These are phyloP conservation scores for Tenebrio molitor DNA, from an alignment of 1,140 invertebrate genomes.

Conservation along the genomic window DNA sequence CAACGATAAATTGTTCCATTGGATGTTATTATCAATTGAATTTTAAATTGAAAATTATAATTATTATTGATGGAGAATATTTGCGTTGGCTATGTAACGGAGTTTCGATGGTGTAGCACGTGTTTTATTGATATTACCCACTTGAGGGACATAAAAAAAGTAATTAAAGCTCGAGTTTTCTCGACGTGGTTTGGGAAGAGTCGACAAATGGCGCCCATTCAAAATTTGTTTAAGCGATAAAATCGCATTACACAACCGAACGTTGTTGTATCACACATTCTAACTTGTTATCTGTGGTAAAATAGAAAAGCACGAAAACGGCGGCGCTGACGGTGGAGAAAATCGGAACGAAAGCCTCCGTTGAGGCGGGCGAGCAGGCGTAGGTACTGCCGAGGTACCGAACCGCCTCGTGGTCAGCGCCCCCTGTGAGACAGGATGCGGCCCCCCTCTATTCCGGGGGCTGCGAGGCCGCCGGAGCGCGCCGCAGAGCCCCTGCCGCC, in stretches of 20 bases:
- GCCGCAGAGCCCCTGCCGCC: not conserved
- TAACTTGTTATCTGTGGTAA: not conserved
- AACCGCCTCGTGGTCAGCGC: conserved; percentile 51
- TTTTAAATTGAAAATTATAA: no score
- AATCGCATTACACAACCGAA: not conserved
- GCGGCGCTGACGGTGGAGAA: not conserved
- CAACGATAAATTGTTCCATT: not conserved
- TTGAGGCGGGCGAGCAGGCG: not conserved
- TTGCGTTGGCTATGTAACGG: no score
- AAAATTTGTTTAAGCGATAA: not conserved
- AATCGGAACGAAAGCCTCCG: not conserved
- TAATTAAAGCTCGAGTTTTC: conserved; percentile 24
- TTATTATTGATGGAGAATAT: no score
- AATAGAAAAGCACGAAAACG: conserved; percentile 25
- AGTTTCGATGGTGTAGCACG: not conserved
- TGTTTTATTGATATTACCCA: not conserved
- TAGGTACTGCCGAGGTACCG: not conserved
- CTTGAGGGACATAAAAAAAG: not conserved
- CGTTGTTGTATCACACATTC: not conserved
- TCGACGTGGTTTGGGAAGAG: not conserved
- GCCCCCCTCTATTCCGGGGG: conserved; percentile 56
- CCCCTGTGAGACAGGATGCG: conserved; percentile 56
- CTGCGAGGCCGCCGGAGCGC: conserved; percentile 52
- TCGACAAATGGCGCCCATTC: not conserved
- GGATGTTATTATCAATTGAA: no score